Base-by-base conservation (phyloP, 2,113 vertebrate species). In the Camelus bactrianus region DNA sequence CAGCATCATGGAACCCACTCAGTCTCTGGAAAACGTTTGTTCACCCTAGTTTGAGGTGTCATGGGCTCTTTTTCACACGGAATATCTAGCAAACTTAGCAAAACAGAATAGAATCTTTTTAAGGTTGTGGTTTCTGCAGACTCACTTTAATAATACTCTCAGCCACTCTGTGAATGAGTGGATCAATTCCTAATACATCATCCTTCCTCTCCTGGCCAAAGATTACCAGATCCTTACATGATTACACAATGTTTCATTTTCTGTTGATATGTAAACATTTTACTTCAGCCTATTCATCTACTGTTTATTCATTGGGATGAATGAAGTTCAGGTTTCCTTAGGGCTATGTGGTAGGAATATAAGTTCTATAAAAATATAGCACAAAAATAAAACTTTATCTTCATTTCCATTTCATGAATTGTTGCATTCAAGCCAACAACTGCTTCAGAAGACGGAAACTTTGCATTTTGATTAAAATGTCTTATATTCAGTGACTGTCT, bases 401-500 rank as follows among this genome's bases (percentile, higher is more conserved):
- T 12, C 42, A 54, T 50, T 14, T 28, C 20, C 2, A 30, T 46
- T 38, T 70, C 50, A 79, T n/a, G 69, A 80, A 80, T 24, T 42
- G 24, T 48, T 84, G 4, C 13, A 56, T 13, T 35, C 30, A 46
- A 35, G 15, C n/a, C 70, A 86, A 72, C 54, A 69, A 70, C 6
- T 56, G 17, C 11, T 88, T 95, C 60, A 76, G 12, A 83, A 86
- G 15, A n/a, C 16, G 24, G 10, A 87, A 42, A 93, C 56, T 80
- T 94, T 69, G 13, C 8, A 56, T 87, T 88, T 95, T 88, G 12
- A 93, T 67, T 82, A 72, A 85, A 30, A 67, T 26, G n/a, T 28
- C 26, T 91, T 50, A 32, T 17, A 48, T 91, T 62, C 67, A 26
- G 48, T 20, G 56, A 38, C 19, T 75, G 88, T 67, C 46, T 42